Conservation (phyloP, 2,797 vertebrate species). For the Mormyrus proboscirostris region DNA sequence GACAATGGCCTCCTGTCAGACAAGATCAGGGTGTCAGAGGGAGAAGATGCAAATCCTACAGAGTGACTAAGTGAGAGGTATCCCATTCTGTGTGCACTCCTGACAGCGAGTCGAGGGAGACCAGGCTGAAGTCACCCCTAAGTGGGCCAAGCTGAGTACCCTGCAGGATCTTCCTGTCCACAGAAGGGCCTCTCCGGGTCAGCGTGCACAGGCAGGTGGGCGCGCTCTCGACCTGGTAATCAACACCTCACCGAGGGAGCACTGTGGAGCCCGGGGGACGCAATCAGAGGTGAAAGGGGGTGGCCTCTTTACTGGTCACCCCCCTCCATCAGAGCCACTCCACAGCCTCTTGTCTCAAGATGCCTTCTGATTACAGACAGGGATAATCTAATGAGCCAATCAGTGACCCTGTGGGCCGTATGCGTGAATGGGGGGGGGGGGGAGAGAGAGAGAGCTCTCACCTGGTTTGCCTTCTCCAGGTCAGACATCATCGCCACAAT, state of each 20-base stretch:
- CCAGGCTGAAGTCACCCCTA: not conserved
- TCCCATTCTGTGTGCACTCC: not conserved
- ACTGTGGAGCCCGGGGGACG: not conserved
- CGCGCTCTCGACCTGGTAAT: not conserved
- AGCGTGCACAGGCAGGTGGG: not conserved
- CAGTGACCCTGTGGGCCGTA: not conserved
- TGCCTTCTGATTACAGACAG: not conserved
- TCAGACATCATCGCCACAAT: constrained; percentile 73
- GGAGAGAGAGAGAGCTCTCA: constrained; percentile 47
- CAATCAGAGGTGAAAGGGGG: not conserved
- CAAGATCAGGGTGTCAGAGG: not conserved
- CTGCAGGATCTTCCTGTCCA: not conserved
- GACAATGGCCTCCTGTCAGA: not conserved
- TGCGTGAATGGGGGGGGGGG: not conserved
- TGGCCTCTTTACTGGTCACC: not conserved
- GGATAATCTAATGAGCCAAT: not conserved
- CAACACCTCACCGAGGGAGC: not conserved
- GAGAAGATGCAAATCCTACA: not conserved
- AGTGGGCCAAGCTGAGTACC: not conserved
- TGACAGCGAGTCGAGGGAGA: not conserved
- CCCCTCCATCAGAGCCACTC: not conserved
- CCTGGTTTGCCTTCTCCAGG: constrained; percentile 72
- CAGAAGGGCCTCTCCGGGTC: not conserved
- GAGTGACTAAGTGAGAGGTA: not conserved
- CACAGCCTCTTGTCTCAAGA: not conserved